Conservation (phyloP, 92 coral and sea anemone genomes). For the Phenganax subtilis region DNA sequence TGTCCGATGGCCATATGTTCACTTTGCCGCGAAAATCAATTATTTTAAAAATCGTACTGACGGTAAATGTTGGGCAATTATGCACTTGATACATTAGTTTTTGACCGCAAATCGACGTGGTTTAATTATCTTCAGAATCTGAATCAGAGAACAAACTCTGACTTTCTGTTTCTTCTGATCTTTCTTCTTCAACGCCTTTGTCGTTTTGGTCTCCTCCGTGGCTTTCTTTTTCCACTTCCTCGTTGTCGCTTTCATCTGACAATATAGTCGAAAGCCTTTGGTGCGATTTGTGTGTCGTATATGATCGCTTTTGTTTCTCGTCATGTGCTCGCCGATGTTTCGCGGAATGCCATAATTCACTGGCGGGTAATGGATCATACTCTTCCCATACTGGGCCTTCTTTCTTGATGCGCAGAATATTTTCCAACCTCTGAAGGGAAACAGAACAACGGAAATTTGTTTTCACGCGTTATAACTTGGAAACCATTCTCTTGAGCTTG, state of each 20-base stretch:
- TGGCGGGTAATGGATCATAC: slow-evolving; percentile 55
- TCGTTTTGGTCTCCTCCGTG: slow-evolving; percentile 32
- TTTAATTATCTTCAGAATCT: slow-evolving; percentile 20
- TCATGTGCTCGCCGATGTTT: slow-evolving; percentile 53
- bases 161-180: slow-evolving; percentile 41
- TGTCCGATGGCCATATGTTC: slow-evolving; percentile 15
- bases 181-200: slow-evolving; percentile 15
- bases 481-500: slow-evolving; percentile 70
- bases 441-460: slow-evolving; percentile 61
- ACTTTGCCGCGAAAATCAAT: slow-evolving; percentile 21
- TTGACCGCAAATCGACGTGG: slow-evolving; percentile 12
- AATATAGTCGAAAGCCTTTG: slow-evolving; percentile 39
- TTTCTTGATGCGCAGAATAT: slow-evolving; percentile 47
- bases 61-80: slow-evolving; percentile 2
- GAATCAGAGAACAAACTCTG: slow-evolving; percentile 28
- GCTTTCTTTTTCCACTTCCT: slow-evolving; percentile 51
- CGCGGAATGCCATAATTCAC: slow-evolving; percentile 50
- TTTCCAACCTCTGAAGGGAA: slow-evolving; percentile 50
- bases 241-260: slow-evolving; percentile 35
- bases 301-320: slow-evolving; percentile 40
- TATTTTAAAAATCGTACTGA: slow-evolving; percentile 5
- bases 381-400: slow-evolving; percentile 57
- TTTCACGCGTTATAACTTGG: slow-evolving; percentile 60
- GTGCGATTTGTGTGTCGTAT: slow-evolving; percentile 40
- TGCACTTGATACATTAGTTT: slow-evolving; percentile 13